Evolutionary conservation across 1,140 invertebrate genomes (phyloP).

Genomic region (Plectrocnemia conspersa): DNA sequence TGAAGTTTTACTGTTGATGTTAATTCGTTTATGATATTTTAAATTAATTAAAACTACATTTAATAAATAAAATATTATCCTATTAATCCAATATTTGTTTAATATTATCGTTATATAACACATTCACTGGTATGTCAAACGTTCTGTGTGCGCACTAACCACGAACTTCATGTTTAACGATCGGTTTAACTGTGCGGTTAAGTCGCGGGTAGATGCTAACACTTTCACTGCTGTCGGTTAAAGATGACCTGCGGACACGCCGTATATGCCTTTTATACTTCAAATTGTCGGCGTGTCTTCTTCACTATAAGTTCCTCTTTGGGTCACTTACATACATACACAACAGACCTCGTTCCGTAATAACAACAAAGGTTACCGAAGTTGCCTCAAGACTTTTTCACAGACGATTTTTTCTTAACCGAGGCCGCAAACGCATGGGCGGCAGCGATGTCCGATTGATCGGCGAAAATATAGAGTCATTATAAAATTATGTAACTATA

Average conservation of each 20-base stretch:
- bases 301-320: slow-evolving; percentile 17
- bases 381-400: slow-evolving; percentile 23
- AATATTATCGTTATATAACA: too few relatives aligned
- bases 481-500: too few relatives aligned
- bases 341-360: slow-evolving; percentile 21
- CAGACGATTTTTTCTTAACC: slow-evolving; percentile 6
- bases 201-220: slow-evolving; percentile 21
- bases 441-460: slow-evolving; percentile 5
- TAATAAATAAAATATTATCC: too few relatives aligned
- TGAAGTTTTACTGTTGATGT: too few relatives aligned
- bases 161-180: slow-evolving; percentile 27
- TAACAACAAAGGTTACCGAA: slow-evolving; percentile 30
- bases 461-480: too few relatives aligned
- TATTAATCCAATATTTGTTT: too few relatives aligned
- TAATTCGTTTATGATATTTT: too few relatives aligned
- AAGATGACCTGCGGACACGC: slow-evolving; percentile 28
- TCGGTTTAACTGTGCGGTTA: slow-evolving; percentile 12
- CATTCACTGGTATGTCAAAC: too few relatives aligned
- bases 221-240: slow-evolving; percentile 33
- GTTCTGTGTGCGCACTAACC: slow-evolving; percentile 31
- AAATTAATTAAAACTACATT: too few relatives aligned
- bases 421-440: slow-evolving; percentile 26
- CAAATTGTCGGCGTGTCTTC: slow-evolving; percentile 18
- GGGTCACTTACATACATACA: slow-evolving; percentile 15
- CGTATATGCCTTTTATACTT: slow-evolving; percentile 33